Evolutionary conservation across 2,797 vertebrate genomes (phyloP), one percentile per base, ranked within the genome.

Genomic region (Schizothorax lantsangensis): DNA sequence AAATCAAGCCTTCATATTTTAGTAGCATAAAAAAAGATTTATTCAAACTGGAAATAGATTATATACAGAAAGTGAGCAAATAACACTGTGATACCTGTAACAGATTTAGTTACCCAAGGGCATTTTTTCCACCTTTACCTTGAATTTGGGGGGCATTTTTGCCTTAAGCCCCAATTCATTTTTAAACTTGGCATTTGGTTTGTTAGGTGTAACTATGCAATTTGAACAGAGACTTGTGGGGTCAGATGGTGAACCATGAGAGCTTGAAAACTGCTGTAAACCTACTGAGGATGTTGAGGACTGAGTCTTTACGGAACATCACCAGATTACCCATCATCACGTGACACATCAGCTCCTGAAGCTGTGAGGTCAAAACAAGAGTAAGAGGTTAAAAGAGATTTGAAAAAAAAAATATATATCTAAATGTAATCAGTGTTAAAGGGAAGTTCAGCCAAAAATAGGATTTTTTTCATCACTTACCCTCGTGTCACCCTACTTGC

Each of bases 271-370:
- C 19, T n/a, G 45, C 1, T 21, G n/a, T 40, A 23, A 54, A 73
- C 88, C 97, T 91, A 99, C 98, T 99, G 81, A 99, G 96, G 88
- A 99, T 98, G 92, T 98, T 99, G 82, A 99, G 97, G 74, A 99
- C 98, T 0, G 97, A 98, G 84, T 99, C 98, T 57, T 99, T 99
- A 66, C 98, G 96, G 89, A 99, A 99, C 98, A 99, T 99, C 83
- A 99, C 97, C 71, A 99, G 95, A 92, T 96, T 97, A 0, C 98
- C 98, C 98, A 99, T 98, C 98, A 99, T 99, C 90, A 99, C 97
- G 0, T 99, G 98, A 93, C 98, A 99, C 94, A 99, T 97, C 86
- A 99, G 94, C 91, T 99, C 98, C 96, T 99, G 98, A 78, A 99
- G 93, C 98, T 99, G 88, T 33, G 45, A 84, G 64, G 73, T 15